phyloP scores from a whole-genome alignment of 2,797 vertebrate genomes.

The Coregonus ussuriensis region DNA sequence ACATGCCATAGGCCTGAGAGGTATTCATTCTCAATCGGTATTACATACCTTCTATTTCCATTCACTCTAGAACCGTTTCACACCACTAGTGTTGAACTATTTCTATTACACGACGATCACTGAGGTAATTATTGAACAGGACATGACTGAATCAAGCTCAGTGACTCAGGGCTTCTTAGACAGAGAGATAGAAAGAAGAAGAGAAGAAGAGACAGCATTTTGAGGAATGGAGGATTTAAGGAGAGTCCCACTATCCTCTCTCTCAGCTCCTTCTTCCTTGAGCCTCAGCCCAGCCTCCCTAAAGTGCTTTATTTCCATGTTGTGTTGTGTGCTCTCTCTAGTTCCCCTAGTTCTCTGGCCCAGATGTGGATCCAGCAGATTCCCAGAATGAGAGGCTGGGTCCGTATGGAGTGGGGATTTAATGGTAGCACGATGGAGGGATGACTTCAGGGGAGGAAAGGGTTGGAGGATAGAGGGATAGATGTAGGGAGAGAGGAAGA shows the following conservation, averaged over 20 bases:
- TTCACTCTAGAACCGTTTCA: background rate
- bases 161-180: background rate
- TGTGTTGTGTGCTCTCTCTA: background rate
- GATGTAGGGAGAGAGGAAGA: background rate
- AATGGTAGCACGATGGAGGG: background rate
- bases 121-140: background rate
- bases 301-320: background rate
- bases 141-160: background rate
- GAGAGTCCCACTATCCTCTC: background rate
- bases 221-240: background rate
- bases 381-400: background rate
- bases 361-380: slow-evolving; percentile 1
- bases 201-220: background rate
- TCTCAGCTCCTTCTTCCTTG: background rate
- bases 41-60: background rate
- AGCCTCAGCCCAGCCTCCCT: background rate
- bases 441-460: background rate
- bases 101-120: no score
- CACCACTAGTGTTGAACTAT: background rate
- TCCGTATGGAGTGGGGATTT: background rate
- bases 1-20: background rate
- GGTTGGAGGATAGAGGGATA: background rate
- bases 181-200: background rate
- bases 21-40: background rate
- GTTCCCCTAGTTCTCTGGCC: background rate